Base-by-base conservation (phyloP, 2,797 vertebrate genomes). In the Galago senegalensis region DNA sequence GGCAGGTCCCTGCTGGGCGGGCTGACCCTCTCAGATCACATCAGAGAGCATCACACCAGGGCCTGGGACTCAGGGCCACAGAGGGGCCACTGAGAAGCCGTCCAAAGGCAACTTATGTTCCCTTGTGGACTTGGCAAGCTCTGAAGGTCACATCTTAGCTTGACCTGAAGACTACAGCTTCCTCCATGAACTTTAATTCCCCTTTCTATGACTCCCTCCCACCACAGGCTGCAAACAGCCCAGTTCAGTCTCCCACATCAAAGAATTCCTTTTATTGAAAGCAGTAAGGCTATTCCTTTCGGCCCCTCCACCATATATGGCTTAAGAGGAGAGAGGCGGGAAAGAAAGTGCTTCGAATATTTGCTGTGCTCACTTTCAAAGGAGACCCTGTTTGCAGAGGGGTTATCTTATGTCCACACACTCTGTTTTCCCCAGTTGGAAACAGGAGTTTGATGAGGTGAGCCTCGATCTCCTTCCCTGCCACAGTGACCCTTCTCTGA, bases 361-460 rank as follows among this genome's bases (percentile, higher is more conserved):
- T 98, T 97, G 95, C 97, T 98, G 53, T 98, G 95, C 89, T 98
- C 93, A 91, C 93, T 97, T 97, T 98, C 97, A 97, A 97, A 98
- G 97, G 95, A 29, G 1, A 40, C 61, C 1, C 96, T 98, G 92
- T 98, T 98, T 98, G 97, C 97, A 95, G 93, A 97, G 87, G 84
- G 97, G 96, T 98, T 98, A 98, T 98, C 98, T 98, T 97, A 77
- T 97, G 94, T 97, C 95, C 97, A 98, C 97, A 97, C 37, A 27
- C 93, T 97, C 97, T 98, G 95, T 98, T 98, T 98, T 95, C 95
- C 84, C 97, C 97, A 87, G 93, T 97, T 95, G 92, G 92, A 96
- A 96, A 95, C 43, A 53, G 96, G 94, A 97, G 87, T 89, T 91
- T 58, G 87, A 89, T 76, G 89, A 83, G 60, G 83, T 2, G 4